Conservation (phyloP, 2,797 vertebrate genomes). For the Acestrorhynchus altus region DNA sequence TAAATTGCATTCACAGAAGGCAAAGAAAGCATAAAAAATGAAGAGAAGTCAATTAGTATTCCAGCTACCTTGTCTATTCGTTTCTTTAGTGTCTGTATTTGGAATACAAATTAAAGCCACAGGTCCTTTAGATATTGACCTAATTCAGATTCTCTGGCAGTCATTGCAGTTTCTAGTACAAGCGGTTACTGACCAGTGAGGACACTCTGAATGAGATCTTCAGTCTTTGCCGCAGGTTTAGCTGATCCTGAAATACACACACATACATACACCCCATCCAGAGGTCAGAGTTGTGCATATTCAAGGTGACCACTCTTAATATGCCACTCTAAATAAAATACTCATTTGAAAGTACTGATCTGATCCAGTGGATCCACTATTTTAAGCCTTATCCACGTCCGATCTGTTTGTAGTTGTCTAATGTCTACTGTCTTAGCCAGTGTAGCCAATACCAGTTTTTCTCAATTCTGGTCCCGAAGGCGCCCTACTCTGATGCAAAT, state of each 20-base stretch:
- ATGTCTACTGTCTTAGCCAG: too few relatives aligned
- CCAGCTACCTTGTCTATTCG: neutral
- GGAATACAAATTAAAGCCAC: conserved; percentile 1
- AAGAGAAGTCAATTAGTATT: neutral
- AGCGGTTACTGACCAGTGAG: conserved; percentile 86
- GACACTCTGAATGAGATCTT: conserved; percentile 93
- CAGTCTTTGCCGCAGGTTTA: conserved; percentile 92
- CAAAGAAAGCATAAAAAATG: neutral
- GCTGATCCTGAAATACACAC: conserved; percentile 80
- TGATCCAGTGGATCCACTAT: too few relatives aligned
- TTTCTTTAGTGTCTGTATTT: neutral
- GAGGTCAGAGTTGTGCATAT: neutral
- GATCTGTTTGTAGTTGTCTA: too few relatives aligned
- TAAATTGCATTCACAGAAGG: neutral
- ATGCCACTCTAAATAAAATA: neutral
- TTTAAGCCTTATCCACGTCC: too few relatives aligned
- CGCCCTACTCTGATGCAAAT: too few relatives aligned
- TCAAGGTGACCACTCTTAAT: neutral
- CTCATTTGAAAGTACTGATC: neutral
- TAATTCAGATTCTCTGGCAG: neutral
- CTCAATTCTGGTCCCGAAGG: too few relatives aligned
- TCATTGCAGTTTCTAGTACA: neutral
- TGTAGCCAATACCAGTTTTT: too few relatives aligned
- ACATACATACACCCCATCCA: conserved; percentile 18
- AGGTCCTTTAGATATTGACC: neutral